Evolutionary conservation across 2,113 vertebrate genomes (phyloP).

Genomic region (Toxostoma redivivum): DNA sequence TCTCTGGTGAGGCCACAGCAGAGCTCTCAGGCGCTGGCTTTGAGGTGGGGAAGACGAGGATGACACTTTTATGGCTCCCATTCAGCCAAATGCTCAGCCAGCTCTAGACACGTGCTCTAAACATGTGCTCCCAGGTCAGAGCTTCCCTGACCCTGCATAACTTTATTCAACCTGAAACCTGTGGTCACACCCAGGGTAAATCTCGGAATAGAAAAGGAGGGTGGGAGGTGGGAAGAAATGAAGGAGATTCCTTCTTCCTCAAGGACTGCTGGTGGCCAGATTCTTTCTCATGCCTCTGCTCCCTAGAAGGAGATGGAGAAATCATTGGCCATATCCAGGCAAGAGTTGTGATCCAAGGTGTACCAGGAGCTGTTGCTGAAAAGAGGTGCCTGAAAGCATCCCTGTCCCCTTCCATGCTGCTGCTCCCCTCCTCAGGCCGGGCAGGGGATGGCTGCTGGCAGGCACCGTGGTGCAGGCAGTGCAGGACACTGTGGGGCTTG

Average conservation of each 20-base stretch:
- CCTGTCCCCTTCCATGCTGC: not conserved
- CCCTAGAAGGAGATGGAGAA: not conserved
- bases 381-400: not conserved
- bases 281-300: not conserved
- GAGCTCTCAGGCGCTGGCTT: not conserved
- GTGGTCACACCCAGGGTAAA: not conserved
- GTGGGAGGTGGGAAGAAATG: not conserved
- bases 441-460: not conserved
- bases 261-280: accelerated
- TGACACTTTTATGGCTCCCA: not conserved
- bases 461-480: not conserved
- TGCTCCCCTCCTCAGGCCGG: accelerated
- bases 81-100: not conserved
- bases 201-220: not conserved
- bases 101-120: not conserved
- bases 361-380: not conserved
- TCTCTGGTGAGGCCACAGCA: not conserved
- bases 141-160: not conserved
- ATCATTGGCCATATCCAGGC: accelerated
- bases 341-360: accelerated
- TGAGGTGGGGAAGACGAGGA: not conserved
- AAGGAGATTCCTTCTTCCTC: not conserved
- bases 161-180: not conserved
- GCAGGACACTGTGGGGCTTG: not conserved
- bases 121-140: not conserved